These are phyloP conservation scores for Fissipunctia ypsillon DNA, from an alignment of 2,888 invertebrate genomes.

Conservation along the genomic window DNA sequence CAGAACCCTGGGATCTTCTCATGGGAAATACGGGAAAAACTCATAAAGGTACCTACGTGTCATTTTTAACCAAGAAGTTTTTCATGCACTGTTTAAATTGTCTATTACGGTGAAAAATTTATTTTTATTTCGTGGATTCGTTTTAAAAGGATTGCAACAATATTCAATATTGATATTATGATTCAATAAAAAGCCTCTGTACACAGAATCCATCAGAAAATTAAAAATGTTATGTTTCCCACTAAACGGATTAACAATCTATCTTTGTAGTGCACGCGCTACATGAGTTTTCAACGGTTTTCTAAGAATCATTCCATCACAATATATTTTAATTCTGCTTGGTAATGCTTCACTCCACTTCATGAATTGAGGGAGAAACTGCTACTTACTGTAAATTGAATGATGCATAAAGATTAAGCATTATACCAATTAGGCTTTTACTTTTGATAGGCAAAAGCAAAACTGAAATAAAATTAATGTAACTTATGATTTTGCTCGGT, in stretches of 20 bases:
- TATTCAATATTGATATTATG: conserved; percentile 1
- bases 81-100: not conserved
- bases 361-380: not conserved
- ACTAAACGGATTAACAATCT: conserved; percentile 12
- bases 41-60: conserved; percentile 93
- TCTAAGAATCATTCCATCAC: conserved; percentile 13
- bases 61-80: not conserved
- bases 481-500: not conserved
- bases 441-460: not conserved
- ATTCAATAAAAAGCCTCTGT: not conserved
- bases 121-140: not conserved
- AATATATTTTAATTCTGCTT: conserved; percentile 14
- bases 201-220: not conserved
- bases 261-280: conserved; percentile 13
- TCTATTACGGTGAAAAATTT: not conserved
- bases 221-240: not conserved
- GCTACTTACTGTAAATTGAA: not conserved
- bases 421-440: not conserved
- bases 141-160: conserved; percentile 1
- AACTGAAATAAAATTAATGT: not conserved
- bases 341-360: conserved; percentile 28
- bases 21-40: conserved; percentile 98
- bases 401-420: not conserved
- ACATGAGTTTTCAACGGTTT: not conserved
- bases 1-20: conserved; percentile 98